phyloP scores from a whole-genome alignment of 2,888 invertebrate genomes.

The Erannis defoliaria region DNA sequence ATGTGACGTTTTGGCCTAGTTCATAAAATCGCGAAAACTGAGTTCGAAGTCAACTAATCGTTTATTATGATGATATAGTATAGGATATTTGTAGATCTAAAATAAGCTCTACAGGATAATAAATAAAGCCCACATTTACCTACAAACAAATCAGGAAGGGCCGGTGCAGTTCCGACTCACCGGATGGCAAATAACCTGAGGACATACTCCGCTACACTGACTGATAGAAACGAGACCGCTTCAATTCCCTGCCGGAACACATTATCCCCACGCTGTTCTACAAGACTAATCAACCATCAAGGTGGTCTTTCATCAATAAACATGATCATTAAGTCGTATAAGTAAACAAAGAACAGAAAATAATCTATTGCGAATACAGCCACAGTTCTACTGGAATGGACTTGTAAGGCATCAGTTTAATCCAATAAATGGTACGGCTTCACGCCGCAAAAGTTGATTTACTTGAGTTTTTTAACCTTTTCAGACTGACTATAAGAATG shows the following conservation, averaged over 20 bases:
- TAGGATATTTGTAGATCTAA: too few relatives aligned
- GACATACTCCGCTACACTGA: conserved; percentile 18
- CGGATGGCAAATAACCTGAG: conserved; percentile 28
- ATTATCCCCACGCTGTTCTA: conserved; percentile 32
- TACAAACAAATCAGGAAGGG: conserved; percentile 12
- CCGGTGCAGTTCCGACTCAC: conserved; percentile 26
- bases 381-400: conserved; percentile 42
- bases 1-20: too few relatives aligned
- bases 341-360: conserved; percentile 14
- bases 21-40: too few relatives aligned
- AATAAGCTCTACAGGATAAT: neutral
- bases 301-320: conserved; percentile 35
- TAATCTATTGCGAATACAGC: conserved; percentile 33
- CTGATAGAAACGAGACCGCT: neutral
- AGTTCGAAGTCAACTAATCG: too few relatives aligned
- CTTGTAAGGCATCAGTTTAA: conserved; percentile 62
- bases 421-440: conserved; percentile 69
- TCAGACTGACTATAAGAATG: neutral
- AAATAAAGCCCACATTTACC: neutral
- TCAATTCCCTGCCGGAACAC: conserved; percentile 38
- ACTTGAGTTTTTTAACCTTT: conserved; percentile 32
- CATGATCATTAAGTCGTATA: conserved; percentile 17
- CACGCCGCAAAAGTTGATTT: conserved; percentile 43
- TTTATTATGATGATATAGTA: too few relatives aligned
- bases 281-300: conserved; percentile 28